A percentile compares a stretch with the other conserved stretches of the same genome.
These are phyloP conservation scores for Aphelenchoides besseyi DNA, from an alignment of 1,140 invertebrate species.

Conservation along the genomic window DNA sequence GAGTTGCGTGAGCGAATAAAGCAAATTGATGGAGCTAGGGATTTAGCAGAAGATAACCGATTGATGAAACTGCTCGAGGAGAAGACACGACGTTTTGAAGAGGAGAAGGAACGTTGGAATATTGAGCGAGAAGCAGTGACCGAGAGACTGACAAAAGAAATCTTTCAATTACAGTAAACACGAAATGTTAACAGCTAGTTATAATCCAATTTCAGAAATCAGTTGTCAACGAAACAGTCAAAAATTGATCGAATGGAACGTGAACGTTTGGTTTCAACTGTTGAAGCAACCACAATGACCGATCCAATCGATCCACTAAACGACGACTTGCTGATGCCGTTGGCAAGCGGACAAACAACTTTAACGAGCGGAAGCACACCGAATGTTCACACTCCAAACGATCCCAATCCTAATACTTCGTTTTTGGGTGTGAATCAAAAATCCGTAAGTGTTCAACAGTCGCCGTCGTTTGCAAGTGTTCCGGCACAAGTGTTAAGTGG, in stretches of 20 bases:
- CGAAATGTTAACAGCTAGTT: background rate
- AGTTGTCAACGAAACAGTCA: background rate
- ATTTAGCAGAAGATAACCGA: background rate
- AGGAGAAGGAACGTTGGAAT: constrained; percentile 29
- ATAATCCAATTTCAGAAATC: no score
- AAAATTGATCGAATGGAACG: constrained; percentile 13
- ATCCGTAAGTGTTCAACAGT: constrained; percentile 9
- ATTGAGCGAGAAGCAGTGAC: background rate
- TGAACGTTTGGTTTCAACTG: background rate
- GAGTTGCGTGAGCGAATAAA: constrained; percentile 58
- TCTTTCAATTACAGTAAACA: constrained; percentile 10
- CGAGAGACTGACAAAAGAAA: background rate
- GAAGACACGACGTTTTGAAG: constrained; percentile 28
- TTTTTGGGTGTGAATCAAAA: constrained; percentile 18
- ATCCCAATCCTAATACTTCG: constrained; percentile 8
- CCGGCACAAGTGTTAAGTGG: constrained; percentile 21
- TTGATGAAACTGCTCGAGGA: constrained; percentile 25
- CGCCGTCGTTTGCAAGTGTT: background rate
- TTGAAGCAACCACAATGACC: constrained; percentile 14
- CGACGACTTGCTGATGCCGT: background rate
- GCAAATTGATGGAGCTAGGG: constrained; percentile 49
- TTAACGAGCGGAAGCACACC: background rate
- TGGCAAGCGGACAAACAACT: background rate
- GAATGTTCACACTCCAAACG: constrained; percentile 14
- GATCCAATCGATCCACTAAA: background rate